These are phyloP conservation scores for Cyprinodon tularosa DNA, from an alignment of 2,113 vertebrate genomes.

Conservation along the genomic window DNA sequence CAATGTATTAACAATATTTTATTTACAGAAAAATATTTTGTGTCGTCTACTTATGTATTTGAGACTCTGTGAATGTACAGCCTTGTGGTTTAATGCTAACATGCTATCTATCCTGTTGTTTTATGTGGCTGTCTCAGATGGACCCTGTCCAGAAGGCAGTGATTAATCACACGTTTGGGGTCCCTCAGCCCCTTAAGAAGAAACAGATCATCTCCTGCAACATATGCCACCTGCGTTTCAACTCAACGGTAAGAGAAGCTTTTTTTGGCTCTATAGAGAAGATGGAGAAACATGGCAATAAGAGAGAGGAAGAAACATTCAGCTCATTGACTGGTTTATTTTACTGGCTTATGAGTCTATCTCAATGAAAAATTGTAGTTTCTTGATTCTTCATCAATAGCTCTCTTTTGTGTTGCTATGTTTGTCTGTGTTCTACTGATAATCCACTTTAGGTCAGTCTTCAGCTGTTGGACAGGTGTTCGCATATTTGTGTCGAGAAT, in stretches of 20 bases:
- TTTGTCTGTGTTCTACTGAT: no score
- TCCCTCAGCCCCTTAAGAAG: conserved; percentile 92
- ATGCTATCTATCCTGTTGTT: conserved; percentile 14
- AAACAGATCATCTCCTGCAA: conserved; percentile 99
- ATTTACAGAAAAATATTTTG: background rate
- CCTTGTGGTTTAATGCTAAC: background rate
- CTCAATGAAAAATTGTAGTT: conserved; percentile 36
- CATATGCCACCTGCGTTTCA: conserved; percentile 99
- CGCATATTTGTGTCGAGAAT: no score
- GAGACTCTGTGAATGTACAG: background rate
- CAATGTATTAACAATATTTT: background rate
- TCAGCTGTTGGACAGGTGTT: no score
- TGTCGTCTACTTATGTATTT: background rate
- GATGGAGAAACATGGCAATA: conserved; percentile 4
- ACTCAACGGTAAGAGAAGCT: conserved; percentile 89
- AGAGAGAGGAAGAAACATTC: background rate
- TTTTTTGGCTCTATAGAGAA: conserved; percentile 7
- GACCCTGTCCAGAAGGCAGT: conserved; percentile 99
- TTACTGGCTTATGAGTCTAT: conserved; percentile 1
- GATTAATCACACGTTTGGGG: conserved; percentile 97
- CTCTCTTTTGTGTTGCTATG: no score
- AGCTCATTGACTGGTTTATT: background rate
- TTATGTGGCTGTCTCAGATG: conserved; percentile 82
- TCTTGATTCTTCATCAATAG: conserved; percentile 15
- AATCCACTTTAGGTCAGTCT: no score